Conservation (phyloP, 2,888 invertebrate genomes). For the Caenorhabditis japonica region DNA sequence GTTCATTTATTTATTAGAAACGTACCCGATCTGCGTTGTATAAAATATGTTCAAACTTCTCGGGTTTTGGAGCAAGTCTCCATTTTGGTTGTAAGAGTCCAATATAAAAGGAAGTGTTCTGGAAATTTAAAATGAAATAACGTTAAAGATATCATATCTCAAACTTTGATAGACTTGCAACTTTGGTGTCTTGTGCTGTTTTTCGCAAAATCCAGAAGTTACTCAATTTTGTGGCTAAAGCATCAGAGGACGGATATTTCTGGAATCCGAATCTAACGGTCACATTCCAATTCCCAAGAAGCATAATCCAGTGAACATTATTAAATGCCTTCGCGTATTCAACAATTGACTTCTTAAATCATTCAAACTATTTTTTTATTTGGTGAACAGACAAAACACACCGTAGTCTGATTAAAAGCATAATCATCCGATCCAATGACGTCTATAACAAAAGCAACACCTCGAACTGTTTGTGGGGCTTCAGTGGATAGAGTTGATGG, state of each 20-base stretch:
- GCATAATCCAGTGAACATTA: slow-evolving; percentile 9
- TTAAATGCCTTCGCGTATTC: slow-evolving; percentile 17
- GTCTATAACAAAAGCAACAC: slow-evolving; percentile 38
- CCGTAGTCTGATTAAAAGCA: slow-evolving; percentile 37
- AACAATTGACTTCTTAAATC: slow-evolving; percentile 4
- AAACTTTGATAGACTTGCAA: slow-evolving; percentile 3
- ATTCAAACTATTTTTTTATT: not conserved
- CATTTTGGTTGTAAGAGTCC: not conserved
- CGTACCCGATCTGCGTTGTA: slow-evolving; percentile 27
- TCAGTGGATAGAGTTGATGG: not conserved
- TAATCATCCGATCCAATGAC: slow-evolving; percentile 28
- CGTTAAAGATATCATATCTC: not conserved
- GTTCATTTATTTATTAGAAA: not conserved
- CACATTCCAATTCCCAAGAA: slow-evolving; percentile 9
- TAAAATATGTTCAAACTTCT: slow-evolving; percentile 42
- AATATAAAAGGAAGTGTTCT: slow-evolving; percentile 3
- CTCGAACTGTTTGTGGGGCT: slow-evolving; percentile 6
- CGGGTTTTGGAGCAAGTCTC: not conserved
- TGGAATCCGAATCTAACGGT: not conserved
- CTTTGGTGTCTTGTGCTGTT: not conserved
- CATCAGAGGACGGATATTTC: slow-evolving; percentile 5
- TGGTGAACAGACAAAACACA: not conserved
- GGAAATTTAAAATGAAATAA: not conserved
- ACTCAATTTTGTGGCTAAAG: not conserved
- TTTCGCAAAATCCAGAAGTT: not conserved